Percentiles rank a stretch among this genome's conserved stretches.
Conservation (phyloP, 2,888 invertebrate species). For the Harmothoe impar region DNA sequence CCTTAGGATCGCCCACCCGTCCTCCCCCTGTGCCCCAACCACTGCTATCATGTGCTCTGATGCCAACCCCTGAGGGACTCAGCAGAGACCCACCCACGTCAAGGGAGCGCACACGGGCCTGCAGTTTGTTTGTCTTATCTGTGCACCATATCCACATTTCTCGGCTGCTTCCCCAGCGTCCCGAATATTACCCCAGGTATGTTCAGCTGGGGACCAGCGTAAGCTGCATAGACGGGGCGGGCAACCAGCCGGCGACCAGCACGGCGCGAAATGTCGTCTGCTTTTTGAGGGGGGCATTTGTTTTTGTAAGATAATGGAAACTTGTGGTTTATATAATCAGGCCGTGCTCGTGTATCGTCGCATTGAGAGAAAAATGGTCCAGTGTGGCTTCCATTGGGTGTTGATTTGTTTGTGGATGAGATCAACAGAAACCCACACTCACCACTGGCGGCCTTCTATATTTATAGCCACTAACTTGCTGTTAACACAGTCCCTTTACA, state of each 20-base stretch:
- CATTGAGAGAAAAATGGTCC: neutral
- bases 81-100: too few species aligned
- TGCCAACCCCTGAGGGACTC: too few species aligned
- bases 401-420: constrained; percentile 29
- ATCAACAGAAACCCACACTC: constrained; percentile 40
- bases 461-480: neutral
- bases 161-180: neutral
- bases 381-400: neutral
- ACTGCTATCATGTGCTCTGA: too few species aligned
- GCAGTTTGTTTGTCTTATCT: constrained; percentile 13
- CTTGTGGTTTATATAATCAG: constrained; percentile 31
- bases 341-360: neutral
- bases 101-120: neutral
- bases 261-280: neutral
- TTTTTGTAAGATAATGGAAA: constrained; percentile 31
- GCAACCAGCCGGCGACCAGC: constrained; percentile 1
- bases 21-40: too few species aligned
- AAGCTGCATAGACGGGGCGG: neutral
- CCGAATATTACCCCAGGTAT: constrained; percentile 20
- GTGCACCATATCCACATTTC: constrained; percentile 24
- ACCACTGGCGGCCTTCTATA: neutral
- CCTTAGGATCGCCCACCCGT: too few species aligned
- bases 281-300: neutral
- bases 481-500: neutral
- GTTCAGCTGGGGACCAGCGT: constrained; percentile 6